These are phyloP conservation scores for Tiaroga cobitis DNA, from an alignment of 2,797 vertebrate species.

Conservation along the genomic window DNA sequence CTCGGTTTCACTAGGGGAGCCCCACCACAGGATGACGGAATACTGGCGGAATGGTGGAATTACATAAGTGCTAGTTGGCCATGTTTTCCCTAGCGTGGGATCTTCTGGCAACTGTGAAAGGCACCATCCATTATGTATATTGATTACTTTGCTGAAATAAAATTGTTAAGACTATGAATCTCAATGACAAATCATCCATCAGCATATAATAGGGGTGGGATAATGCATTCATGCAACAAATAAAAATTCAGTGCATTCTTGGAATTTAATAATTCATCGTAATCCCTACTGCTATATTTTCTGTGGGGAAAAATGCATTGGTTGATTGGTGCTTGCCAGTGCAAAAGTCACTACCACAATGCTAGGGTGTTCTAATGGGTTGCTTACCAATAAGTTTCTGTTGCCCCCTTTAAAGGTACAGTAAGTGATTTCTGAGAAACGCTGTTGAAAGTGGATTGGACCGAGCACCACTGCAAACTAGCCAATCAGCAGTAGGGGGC, in stretches of 20 bases:
- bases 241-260: background rate
- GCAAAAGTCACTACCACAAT: background rate
- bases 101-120: constrained; percentile 8
- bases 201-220: background rate
- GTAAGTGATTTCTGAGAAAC: background rate
- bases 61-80: constrained; percentile 29
- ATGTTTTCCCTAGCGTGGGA: constrained; percentile 13
- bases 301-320: background rate
- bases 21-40: constrained; percentile 28
- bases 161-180: background rate
- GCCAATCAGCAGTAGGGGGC: background rate
- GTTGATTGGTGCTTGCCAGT: background rate
- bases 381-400: background rate
- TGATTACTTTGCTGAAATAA: constrained; percentile 10
- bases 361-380: background rate
- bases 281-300: background rate
- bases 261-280: background rate
- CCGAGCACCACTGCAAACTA: background rate
- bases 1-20: constrained; percentile 40
- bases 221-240: background rate
- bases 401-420: background rate
- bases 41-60: constrained; percentile 12
- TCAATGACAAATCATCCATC: background rate
- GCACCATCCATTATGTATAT: background rate
- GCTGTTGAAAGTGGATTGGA: background rate